Evolutionary conservation across 1,140 invertebrate species (phyloP).

Genomic region (Leucophenga varia): DNA sequence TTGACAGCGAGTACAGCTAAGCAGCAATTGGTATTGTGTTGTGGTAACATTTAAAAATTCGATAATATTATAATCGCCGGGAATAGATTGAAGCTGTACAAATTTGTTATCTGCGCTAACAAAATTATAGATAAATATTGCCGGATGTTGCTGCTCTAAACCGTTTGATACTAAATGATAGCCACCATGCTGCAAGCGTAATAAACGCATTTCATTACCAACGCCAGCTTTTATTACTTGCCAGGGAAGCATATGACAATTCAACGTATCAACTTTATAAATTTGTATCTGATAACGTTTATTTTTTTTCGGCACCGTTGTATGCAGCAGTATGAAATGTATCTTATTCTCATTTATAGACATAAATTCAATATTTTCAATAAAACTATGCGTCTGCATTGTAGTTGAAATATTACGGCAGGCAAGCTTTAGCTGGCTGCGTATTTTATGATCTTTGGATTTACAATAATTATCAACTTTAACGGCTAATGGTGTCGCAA

Average conservation of each 20-base stretch:
- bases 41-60: slow-evolving; percentile 14
- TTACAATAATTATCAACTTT: slow-evolving; percentile 37
- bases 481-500: neutral
- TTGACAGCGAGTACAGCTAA: slow-evolving; percentile 31
- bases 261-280: slow-evolving; percentile 19
- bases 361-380: slow-evolving; percentile 20
- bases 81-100: slow-evolving; percentile 27
- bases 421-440: slow-evolving; percentile 31
- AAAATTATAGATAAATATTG: slow-evolving; percentile 30
- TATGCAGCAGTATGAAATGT: slow-evolving; percentile 21
- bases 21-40: slow-evolving; percentile 25
- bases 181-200: slow-evolving; percentile 21
- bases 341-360: neutral
- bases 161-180: slow-evolving; percentile 19
- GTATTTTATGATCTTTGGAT: slow-evolving; percentile 12
- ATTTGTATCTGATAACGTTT: slow-evolving; percentile 37
- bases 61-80: slow-evolving; percentile 39
- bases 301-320: neutral
- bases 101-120: slow-evolving; percentile 11
- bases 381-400: slow-evolving; percentile 30
- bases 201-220: no score
- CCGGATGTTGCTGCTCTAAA: slow-evolving; percentile 19
- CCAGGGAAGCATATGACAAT: no score
- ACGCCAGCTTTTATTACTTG: no score
- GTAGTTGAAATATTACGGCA: slow-evolving; percentile 21